phyloP scores from a whole-genome alignment of 2,113 vertebrate genomes.

The Mellivora capensis region DNA sequence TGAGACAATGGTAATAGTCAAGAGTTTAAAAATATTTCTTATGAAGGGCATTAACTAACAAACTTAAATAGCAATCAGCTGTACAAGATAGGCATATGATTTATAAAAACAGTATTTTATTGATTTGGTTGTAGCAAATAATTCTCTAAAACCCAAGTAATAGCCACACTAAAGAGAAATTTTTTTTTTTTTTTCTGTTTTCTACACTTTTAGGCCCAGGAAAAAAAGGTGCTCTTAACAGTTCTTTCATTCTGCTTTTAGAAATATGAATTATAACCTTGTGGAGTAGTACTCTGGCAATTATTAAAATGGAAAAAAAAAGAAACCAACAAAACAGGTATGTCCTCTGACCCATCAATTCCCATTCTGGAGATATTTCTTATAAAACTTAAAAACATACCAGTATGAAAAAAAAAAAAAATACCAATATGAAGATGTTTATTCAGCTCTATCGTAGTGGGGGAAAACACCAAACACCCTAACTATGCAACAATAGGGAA shows the following conservation, averaged over 20 bases:
- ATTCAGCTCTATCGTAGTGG: background rate
- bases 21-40: conserved; percentile 8
- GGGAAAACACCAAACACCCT: background rate
- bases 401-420: background rate
- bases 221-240: background rate
- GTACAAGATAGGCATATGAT: background rate
- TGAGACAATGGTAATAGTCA: background rate
- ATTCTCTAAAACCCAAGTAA: background rate
- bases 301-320: background rate
- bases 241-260: background rate
- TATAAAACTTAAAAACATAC: background rate
- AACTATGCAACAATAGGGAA: background rate
- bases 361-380: background rate
- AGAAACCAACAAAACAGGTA: background rate
- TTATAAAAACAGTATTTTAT: background rate
- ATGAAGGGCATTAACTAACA: background rate
- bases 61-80: background rate
- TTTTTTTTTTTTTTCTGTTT: background rate
- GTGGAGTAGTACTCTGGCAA: background rate
- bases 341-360: background rate
- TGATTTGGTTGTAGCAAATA: background rate
- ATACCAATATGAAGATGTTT: background rate
- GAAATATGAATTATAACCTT: background rate
- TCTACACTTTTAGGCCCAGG: background rate
- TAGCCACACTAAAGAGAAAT: background rate